A percentile compares a stretch with the other conserved stretches of the same genome.
Evolutionary conservation across 2,888 invertebrate species (phyloP).

Genomic region (Autographa gamma): DNA sequence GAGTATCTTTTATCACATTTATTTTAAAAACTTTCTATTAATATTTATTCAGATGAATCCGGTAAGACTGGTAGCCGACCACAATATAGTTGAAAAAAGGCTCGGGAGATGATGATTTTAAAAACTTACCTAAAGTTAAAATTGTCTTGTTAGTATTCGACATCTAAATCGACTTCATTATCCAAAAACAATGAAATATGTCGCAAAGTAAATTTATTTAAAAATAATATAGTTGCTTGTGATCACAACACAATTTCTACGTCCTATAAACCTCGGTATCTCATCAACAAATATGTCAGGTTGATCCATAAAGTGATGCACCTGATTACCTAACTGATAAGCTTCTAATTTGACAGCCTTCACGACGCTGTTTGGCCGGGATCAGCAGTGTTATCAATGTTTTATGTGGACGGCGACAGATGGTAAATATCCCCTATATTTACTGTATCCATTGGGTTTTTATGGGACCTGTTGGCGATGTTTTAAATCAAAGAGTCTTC

Average conservation of each 20-base stretch:
- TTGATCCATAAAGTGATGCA: slow-evolving; percentile 57
- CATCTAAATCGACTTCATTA: no score
- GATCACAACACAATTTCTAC: neutral
- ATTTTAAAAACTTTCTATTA: no score
- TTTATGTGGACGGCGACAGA: slow-evolving; percentile 28
- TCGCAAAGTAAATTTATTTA: no score
- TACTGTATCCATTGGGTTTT: slow-evolving; percentile 27
- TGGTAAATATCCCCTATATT: slow-evolving; percentile 44
- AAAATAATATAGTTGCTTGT: no score
- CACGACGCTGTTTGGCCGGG: slow-evolving; percentile 45
- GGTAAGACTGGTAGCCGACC: no score
- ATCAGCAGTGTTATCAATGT: slow-evolving; percentile 47
- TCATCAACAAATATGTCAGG: slow-evolving; percentile 50
- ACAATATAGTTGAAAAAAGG: no score
- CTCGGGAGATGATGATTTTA: no score
- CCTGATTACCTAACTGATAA: slow-evolving; percentile 49
- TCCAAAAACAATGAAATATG: no score
- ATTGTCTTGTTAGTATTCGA: no score
- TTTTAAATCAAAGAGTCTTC: neutral
- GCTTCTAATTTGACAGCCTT: slow-evolving; percentile 42
- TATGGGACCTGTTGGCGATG: slow-evolving; percentile 12
- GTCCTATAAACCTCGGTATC: slow-evolving; percentile 18
- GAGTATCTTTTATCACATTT: no score
- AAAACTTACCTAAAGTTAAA: no score
- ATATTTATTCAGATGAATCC: no score